These are phyloP conservation scores for Biston stratarius DNA, from an alignment of 2,888 invertebrate species.

Conservation along the genomic window DNA sequence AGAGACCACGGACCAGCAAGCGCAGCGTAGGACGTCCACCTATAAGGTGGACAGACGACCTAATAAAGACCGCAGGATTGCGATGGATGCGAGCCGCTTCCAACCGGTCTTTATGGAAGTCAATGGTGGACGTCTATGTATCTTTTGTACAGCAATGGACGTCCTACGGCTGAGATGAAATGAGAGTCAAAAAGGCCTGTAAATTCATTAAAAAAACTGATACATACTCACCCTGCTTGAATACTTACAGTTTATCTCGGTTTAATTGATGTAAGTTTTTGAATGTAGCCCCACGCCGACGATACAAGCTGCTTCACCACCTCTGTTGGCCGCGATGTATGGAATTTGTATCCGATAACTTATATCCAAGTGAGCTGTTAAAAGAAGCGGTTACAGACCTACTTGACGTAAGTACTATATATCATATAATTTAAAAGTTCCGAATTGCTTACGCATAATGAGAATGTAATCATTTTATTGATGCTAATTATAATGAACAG, in stretches of 20 bases:
- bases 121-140: no score
- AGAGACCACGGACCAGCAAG: no score
- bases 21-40: no score
- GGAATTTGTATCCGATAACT: constrained; percentile 81
- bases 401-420: constrained; percentile 54
- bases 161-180: no score
- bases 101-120: no score
- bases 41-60: no score
- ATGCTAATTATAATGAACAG: not conserved
- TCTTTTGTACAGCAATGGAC: no score
- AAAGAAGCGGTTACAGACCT: constrained; percentile 51
- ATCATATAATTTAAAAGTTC: constrained; percentile 6
- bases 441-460: not conserved
- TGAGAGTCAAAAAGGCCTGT: no score
- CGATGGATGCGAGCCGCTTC: no score
- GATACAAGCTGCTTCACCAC: constrained; percentile 64
- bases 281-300: constrained; percentile 76
- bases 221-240: constrained; percentile 38
- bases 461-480: not conserved
- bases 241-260: constrained; percentile 64
- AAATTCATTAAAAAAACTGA: not conserved
- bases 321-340: constrained; percentile 71
- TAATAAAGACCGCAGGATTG: no score
- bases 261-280: constrained; percentile 83
- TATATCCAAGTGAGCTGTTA: constrained; percentile 59